Conservation (phyloP, 2,797 vertebrate genomes). For the Lophius americanus region DNA sequence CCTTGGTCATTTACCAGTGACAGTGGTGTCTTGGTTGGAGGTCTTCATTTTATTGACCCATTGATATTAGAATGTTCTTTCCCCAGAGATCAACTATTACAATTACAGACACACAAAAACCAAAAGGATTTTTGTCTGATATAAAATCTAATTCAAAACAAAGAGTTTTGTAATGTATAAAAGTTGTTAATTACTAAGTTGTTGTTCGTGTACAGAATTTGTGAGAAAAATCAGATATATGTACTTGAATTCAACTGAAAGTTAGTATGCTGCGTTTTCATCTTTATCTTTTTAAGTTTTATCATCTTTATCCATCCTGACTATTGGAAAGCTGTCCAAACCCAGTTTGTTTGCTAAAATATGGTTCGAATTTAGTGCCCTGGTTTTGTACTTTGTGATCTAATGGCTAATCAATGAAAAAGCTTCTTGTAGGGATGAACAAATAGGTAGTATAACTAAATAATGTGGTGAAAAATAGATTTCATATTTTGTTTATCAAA, state of each 20-base stretch:
- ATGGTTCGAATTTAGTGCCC: neutral
- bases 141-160: neutral
- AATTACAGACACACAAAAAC: neutral
- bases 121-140: neutral
- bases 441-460: neutral
- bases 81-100: neutral
- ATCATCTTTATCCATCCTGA: slow-evolving; percentile 16
- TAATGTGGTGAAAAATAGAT: neutral
- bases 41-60: slow-evolving; percentile 8
- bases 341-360: neutral
- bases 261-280: neutral
- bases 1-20: slow-evolving; percentile 22
- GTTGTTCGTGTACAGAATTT: neutral
- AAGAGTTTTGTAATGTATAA: neutral
- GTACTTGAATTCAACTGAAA: slow-evolving; percentile 6
- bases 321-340: neutral
- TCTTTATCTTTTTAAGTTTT: slow-evolving; percentile 1
- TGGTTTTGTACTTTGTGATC: neutral
- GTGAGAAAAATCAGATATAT: slow-evolving; percentile 13
- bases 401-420: slow-evolving; percentile 1
- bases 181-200: no score
- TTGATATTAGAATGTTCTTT: neutral
- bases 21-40: slow-evolving; percentile 10
- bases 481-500: neutral
- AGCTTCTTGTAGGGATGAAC: neutral